These are phyloP conservation scores for Eleginops maclovinus DNA, from an alignment of 2,113 vertebrate genomes.

Conservation along the genomic window DNA sequence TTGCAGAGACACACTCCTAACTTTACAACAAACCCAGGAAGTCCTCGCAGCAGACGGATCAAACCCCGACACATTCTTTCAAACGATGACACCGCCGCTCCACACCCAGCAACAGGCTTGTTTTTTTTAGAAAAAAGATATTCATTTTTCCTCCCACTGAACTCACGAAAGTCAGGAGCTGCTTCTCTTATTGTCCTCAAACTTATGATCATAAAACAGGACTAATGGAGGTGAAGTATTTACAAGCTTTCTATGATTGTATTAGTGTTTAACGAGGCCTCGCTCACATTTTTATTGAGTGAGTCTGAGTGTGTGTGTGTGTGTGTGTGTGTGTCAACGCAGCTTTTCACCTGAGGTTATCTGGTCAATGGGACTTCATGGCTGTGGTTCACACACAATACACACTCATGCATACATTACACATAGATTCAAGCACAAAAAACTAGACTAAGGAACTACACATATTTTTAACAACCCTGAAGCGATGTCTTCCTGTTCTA, in stretches of 20 bases:
- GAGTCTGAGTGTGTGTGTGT: conserved; percentile 14
- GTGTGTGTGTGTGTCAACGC: conserved; percentile 1
- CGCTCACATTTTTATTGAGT: conserved; percentile 32
- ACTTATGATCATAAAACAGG: conserved; percentile 19
- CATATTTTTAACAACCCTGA: neutral
- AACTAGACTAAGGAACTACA: too few relatives aligned
- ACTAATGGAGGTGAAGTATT: conserved; percentile 36
- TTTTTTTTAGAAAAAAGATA: neutral
- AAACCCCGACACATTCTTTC: conserved; percentile 49
- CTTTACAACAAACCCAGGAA: conserved; percentile 72
- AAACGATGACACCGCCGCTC: conserved; percentile 50
- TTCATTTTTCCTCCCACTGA: conserved; percentile 30
- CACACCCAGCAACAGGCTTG: conserved; percentile 57
- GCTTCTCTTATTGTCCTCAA: neutral
- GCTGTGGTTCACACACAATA: conserved; percentile 45
- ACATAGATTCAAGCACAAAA: neutral
- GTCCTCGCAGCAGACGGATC: conserved; percentile 39
- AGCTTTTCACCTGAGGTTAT: conserved; percentile 70
- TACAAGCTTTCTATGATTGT: conserved; percentile 26
- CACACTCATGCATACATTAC: neutral
- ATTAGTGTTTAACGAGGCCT: conserved; percentile 42
- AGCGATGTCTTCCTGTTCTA: conserved; percentile 18
- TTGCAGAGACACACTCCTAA: conserved; percentile 65
- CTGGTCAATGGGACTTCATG: conserved; percentile 41
- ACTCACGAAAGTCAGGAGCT: conserved; percentile 18